Evolutionary conservation across 2,888 invertebrate genomes (phyloP).

Genomic region (Pristionchus maxplancki): DNA sequence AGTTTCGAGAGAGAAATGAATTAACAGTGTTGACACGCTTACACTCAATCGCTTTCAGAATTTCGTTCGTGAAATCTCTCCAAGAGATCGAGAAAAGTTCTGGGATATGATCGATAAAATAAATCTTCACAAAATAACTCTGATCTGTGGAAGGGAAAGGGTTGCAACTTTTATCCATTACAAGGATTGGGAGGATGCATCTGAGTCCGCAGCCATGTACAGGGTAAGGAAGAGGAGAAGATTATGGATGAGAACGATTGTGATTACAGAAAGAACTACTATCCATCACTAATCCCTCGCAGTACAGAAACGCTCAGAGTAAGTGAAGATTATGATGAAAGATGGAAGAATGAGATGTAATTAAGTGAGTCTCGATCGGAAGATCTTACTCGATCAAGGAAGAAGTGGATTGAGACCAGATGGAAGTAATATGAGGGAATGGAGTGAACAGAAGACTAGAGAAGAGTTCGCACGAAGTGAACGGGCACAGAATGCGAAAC

Average conservation of each 20-base stretch:
- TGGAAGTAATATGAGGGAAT: too few relatives aligned
- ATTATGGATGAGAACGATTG: too few relatives aligned
- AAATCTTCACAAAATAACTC: too few relatives aligned
- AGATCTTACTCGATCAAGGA: too few relatives aligned
- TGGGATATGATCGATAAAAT: too few relatives aligned
- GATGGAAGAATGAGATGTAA: background rate
- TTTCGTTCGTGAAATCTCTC: background rate
- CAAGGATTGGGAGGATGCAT: background rate
- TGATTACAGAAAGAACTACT: background rate
- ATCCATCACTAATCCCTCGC: background rate
- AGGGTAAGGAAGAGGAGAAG: background rate
- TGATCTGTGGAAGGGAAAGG: background rate
- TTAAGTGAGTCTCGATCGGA: background rate
- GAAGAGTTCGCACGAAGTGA: background rate
- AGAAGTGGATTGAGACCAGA: too few relatives aligned
- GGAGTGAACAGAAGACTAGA: background rate
- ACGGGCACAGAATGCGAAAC: background rate
- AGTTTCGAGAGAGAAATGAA: too few relatives aligned
- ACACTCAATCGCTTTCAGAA: background rate
- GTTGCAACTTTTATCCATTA: background rate
- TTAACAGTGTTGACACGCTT: too few relatives aligned
- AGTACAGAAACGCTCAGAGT: too few relatives aligned
- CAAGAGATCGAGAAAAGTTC: background rate
- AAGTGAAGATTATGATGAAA: too few relatives aligned
- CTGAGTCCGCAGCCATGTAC: background rate